These are phyloP conservation scores for Rhineura floridana DNA, from an alignment of 2,113 vertebrate genomes.

Conservation along the genomic window DNA sequence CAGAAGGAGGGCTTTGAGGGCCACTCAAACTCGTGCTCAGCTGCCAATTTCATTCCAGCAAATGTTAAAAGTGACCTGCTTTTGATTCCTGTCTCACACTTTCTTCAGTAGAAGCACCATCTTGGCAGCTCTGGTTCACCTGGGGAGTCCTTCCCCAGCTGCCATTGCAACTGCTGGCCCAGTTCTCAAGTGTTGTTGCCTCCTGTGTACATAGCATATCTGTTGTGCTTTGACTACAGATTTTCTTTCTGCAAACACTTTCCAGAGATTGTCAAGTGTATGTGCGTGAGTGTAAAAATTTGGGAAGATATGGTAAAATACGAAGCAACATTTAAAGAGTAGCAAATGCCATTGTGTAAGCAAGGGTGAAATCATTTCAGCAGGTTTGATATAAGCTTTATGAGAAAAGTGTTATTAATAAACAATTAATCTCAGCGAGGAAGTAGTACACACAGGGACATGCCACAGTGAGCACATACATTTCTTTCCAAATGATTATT, in stretches of 20 bases:
- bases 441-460: conserved; percentile 70
- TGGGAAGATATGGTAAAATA: conserved; percentile 42
- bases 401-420: conserved; percentile 71
- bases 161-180: not conserved
- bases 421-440: conserved; percentile 74
- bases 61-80: not conserved
- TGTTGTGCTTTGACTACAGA: not conserved
- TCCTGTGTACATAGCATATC: not conserved
- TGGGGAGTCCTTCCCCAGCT: conserved; percentile 3
- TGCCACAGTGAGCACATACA: conserved; percentile 69
- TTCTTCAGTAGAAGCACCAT: not conserved
- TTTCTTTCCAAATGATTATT: conserved; percentile 76
- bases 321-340: conserved; percentile 10
- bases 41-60: not conserved
- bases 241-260: not conserved
- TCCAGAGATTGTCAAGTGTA: conserved; percentile 5
- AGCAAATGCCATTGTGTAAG: conserved; percentile 23
- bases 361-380: conserved; percentile 57
- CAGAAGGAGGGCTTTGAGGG: not conserved
- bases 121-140: not conserved
- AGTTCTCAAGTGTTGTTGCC: not conserved
- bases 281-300: conserved; percentile 1
- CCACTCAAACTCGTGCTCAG: not conserved
- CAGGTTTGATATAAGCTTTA: conserved; percentile 38
- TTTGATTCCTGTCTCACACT: not conserved